These are phyloP conservation scores for Acanthiza pusilla DNA, from an alignment of 2,797 vertebrate species.

Conservation along the genomic window DNA sequence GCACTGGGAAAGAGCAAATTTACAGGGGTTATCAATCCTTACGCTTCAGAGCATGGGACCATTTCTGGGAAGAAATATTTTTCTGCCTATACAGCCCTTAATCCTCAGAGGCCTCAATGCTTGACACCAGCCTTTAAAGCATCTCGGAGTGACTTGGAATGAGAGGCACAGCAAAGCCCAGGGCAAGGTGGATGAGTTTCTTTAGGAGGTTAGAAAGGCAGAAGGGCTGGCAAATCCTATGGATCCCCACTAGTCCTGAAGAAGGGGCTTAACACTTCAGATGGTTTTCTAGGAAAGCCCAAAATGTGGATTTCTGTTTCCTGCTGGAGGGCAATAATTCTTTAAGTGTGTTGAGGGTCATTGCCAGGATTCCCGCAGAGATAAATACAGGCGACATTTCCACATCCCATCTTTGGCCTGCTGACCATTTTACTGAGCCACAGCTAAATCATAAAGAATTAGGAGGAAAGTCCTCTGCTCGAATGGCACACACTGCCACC, in stretches of 20 bases:
- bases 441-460: background rate
- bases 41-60: background rate
- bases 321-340: background rate
- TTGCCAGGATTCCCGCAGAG: background rate
- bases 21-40: conserved; percentile 52
- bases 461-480: background rate
- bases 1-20: conserved; percentile 34
- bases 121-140: background rate
- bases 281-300: background rate
- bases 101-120: background rate
- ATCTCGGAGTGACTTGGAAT: background rate
- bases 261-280: background rate
- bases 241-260: background rate
- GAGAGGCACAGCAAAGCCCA: background rate
- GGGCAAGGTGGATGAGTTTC: background rate
- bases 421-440: background rate
- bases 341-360: background rate
- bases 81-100: background rate
- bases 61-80: conserved; percentile 55
- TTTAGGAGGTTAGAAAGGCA: background rate
- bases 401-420: background rate
- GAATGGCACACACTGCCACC: background rate
- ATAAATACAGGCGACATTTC: background rate
- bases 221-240: background rate
- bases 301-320: background rate